Evolutionary conservation across 2,113 vertebrate genomes (phyloP).

Genomic region (Felis catus): F.catus_Fca126_mat1.0 CM031414.1:37163001-37163500

Average conservation of each 20-base stretch:
- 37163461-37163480: neutral
- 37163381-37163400: neutral
- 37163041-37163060: neutral
- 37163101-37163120: neutral
- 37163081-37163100: neutral
- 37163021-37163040: neutral
- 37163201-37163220: neutral
- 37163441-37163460: neutral
- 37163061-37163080: neutral
- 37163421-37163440: neutral
- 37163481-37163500: neutral
- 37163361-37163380: neutral
- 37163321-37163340: neutral
- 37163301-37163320: neutral
- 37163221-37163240: neutral
- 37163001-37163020: neutral
- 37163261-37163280: neutral
- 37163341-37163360: neutral
- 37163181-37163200: neutral
- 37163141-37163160: neutral
- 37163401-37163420: neutral
- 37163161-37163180: slow-evolving; percentile 17
- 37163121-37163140: neutral
- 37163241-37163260: neutral
- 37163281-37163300: neutral